phyloP scores from a whole-genome alignment of 2,888 invertebrate genomes.

The Melolontha melolontha region DNA sequence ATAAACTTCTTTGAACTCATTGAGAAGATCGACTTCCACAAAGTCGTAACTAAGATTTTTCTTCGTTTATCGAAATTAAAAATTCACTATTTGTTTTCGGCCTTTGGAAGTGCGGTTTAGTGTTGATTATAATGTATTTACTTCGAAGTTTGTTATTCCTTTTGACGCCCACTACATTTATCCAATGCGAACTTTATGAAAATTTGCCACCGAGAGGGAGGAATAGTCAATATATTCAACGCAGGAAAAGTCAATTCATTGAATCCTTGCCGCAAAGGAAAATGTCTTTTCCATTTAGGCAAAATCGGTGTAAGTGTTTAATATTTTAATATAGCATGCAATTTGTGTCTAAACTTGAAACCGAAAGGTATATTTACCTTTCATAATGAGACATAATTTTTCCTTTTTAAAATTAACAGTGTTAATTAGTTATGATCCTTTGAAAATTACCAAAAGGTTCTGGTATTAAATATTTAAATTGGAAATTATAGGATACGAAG shows the following conservation, averaged over 20 bases:
- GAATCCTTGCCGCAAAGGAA: slow-evolving; percentile 9
- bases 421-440: no score
- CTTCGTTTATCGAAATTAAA: slow-evolving; percentile 9
- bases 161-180: not conserved
- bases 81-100: slow-evolving; percentile 10
- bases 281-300: slow-evolving; percentile 3
- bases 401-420: no score
- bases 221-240: not conserved
- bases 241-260: slow-evolving; percentile 7
- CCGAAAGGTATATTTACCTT: no score
- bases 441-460: no score
- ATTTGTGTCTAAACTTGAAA: not conserved
- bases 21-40: slow-evolving; percentile 3
- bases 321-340: not conserved
- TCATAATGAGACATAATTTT: no score
- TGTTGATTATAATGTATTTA: slow-evolving; percentile 19
- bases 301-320: slow-evolving; percentile 26
- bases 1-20: slow-evolving; percentile 16
- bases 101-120: not conserved
- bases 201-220: slow-evolving; percentile 24
- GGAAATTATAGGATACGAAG: no score
- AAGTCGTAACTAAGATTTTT: not conserved
- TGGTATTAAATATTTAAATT: no score
- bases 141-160: slow-evolving; percentile 21
- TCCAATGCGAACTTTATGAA: slow-evolving; percentile 24